Base-by-base conservation (phyloP, 2,113 vertebrate species). In the Aegithalos caudatus region DNA sequence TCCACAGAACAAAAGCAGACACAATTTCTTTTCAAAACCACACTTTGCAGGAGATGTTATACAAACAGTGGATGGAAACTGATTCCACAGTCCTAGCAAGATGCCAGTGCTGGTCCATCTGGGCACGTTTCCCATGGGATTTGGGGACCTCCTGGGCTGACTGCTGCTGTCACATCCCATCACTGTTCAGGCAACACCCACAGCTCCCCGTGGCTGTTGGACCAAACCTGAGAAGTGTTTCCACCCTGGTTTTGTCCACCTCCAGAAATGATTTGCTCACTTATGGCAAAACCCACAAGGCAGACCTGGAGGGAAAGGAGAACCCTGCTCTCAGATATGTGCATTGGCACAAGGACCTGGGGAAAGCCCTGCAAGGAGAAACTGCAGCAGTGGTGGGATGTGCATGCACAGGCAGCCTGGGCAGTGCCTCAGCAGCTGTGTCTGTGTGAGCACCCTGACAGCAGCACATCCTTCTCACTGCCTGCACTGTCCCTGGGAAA, bases 161-260 rank as follows among this genome's bases (percentile, higher is more conserved):
- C 40, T 82, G 79, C 79, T 67, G 83, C 86, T 70, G 72, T 62
- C 88, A 64, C 18, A 3, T 83, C 83, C n/a, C 40, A 93, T 90
- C 82, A 42, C 24, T 51, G 14, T 48, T 72, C 20, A 66, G 74
- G 40, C 64, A 88, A 60, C 54, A 51, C 8, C 3, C 16, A 1
- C 37, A 47, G 16, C 35, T 71, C 70, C 13, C 27, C 4, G 6
- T 2, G 5, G 80, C 80, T 72, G 38, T 78, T 71, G 42, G 50
- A 48, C 57, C 67, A 57, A 81, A 50, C 35, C 73, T 73, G 72
- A n/a, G 35, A 67, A 54, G 56, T 4, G 0, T 61, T 91, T 80
- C 71, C 86, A 72, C 38, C 44, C 45, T 27, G 4, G 8, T 74
- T 87, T 73, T 81, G 53, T 37, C 58, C 70, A 50, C 40, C 42